Conservation (phyloP, 2,797 vertebrate genomes). For the Poeciliopsis paucimaculata region DNA sequence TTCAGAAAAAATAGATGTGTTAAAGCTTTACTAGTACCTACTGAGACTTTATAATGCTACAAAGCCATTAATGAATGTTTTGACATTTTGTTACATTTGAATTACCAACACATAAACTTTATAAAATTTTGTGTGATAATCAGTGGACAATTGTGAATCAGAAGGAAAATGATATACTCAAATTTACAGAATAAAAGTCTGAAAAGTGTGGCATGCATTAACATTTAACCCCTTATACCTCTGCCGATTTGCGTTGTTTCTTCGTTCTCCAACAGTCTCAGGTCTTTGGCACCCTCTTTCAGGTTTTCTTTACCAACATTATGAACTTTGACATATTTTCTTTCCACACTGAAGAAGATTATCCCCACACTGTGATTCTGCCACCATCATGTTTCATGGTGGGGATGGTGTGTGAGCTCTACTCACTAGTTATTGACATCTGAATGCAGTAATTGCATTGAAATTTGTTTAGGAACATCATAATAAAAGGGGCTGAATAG, state of each 20-base stretch:
- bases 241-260: not conserved
- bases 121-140: not conserved
- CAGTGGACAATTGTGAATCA: not conserved
- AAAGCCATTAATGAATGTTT: not conserved
- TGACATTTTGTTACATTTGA: not conserved
- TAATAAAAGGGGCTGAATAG: no score
- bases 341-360: not conserved
- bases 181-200: not conserved
- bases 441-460: not conserved
- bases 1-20: slow-evolving; percentile 3
- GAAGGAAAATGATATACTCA: not conserved
- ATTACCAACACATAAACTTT: not conserved
- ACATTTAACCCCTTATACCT: not conserved
- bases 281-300: not conserved
- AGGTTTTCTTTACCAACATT: not conserved
- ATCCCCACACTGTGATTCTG: not conserved
- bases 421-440: not conserved
- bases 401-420: not conserved
- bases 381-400: not conserved
- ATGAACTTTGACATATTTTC: not conserved
- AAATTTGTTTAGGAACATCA: no score
- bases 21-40: not conserved
- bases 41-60: not conserved
- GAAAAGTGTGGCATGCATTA: not conserved
- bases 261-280: not conserved